Base-by-base conservation (phyloP, 2,797 vertebrate genomes). In the Pristis pectinata region DNA sequence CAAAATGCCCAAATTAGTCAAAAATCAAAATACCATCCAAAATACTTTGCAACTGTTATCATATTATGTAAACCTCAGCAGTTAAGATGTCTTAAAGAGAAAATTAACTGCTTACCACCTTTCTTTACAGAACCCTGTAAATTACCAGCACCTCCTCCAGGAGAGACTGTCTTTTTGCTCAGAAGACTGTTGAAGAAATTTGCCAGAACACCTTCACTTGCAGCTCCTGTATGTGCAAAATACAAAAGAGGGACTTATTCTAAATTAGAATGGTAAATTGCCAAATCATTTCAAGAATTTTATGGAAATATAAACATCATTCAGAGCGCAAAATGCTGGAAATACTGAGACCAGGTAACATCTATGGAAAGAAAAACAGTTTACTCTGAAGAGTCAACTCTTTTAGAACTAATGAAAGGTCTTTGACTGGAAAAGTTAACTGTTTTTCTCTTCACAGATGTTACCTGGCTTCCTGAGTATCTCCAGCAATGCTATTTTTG, bases 121-220 rank as follows among this genome's bases (percentile, higher is more conserved):
- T 99, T 99, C 96, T 99, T 99, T 96, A 98, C 98, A 85, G 98
- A 98, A 76, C 98, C 97, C 94, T 99, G 98, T 82, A 99, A 97
- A 96, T 97, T 98, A 96, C 98, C 95, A 94, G 96, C 97, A 0
- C 97, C 97, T 70, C 98, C 97, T 4, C 98, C 98, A 1, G 98
- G 98, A 49, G 98, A 98, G 19, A 98, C 99, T 0, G 99, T 98
- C 97, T 99, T 99, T 97, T 99, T 99, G 95, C 98, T 99, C 96
- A 99, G 96, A 95, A 99, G 98, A 95, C 99, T 99, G 96, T 99
- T 99, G 96, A 99, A 99, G 97, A 99, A 99, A 96, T 99, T 99
- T 95, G 99, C 99, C 96, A 99, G 96, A 94, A 99, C 99, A 4
- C 99, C 99, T 97, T 99, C 99, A 67, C 98, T 99, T 95, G 99